Evolutionary conservation across 2,113 vertebrate genomes (phyloP), one percentile per base, ranked within the genome.

Genomic region (Rhombomys opimus): DNA sequence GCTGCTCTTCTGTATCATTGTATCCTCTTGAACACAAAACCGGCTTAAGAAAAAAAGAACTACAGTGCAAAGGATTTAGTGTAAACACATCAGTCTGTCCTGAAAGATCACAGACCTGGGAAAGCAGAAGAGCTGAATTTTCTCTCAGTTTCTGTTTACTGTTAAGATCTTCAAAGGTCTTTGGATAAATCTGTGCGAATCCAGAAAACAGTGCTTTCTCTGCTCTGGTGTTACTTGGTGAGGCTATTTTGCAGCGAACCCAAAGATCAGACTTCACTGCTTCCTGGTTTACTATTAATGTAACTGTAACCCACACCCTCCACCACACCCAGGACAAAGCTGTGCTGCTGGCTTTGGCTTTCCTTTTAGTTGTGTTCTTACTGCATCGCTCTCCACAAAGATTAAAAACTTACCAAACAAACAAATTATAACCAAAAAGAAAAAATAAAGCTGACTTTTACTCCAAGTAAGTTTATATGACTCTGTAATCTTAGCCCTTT

Each of bases 141-240:
- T 72, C 72, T 90, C 90, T 82, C 65, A 67, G 54, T 46, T 61
- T 96, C 54, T 86, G 52, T 65, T 91, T 65, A 85, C 54, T 65
- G 1, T 52, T 84, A 1, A 95, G 87, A 94, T 87, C 86, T 94
- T 92, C 59, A 89, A 82, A 96, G 89, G 65, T 88, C 92, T 68
- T 3, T 52, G 75, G 67, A 38, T 61, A 12, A 93, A n/a, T 41
- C n/a, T 89, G 70, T 93, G 50, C 50, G 75, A 61, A 87, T 67
- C 11, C 32, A 94, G 68, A 87, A 35, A 90, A 81, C 52, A 20
- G 22, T 46, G 52, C n/a, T 38, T 86, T 91, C 90, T 63, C 41
- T 57, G 86, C 9, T 78, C 46, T 59, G 57, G 22, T 68, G 68
- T 57, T 78, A 72, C 90, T 73, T 67, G 59, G 52, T 88, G 25